Evolutionary conservation across 1,140 invertebrate genomes (phyloP), one percentile per base, ranked within the genome.

Genomic region (Nixonia krombeini): DNA sequence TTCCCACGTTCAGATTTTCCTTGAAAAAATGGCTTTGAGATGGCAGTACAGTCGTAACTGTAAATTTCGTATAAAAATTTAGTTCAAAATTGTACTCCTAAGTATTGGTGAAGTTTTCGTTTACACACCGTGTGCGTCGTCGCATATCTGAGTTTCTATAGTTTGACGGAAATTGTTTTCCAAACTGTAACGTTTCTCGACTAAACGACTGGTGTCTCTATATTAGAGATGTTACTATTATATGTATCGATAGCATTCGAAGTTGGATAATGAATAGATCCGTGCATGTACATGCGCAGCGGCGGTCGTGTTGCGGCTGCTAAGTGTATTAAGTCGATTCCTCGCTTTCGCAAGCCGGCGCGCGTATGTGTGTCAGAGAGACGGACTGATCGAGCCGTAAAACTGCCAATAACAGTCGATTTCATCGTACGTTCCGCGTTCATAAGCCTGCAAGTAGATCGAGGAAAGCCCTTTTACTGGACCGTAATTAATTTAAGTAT

Each of bases 361-460:
- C 8, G 9, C 25, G 25, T 5, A 9, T 1, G 3, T 9, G 29
- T 31, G 2, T 2, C 2, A 8, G 3, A 55, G 42, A 29, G 59
- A 65, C 28, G 65, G 66, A 68, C 63, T 68, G 66, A 69, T 52
- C 53, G 38, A 58, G 61, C 46, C 63, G 38, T 42, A 51, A 64
- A 70, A 74, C 72, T 74, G 72, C 72, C 70, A 72, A 66, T 72
- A 69, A 38, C 59, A 13, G n/a, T n/a, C n/a, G n/a, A 66, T 67
- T 45, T 10, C n/a, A 21, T 18, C 16, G 16, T 21, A 21, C 49
- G 26, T 25, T 59, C 28, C 23, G 47, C 12, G 16, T 52, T 18
- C 8, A 18, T 53, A 35, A 29, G 42, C 37, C 17, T 40, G 29
- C 28, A 15, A 44, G 46, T 31, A 56, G 52, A 68, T 56, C 17